Base-by-base conservation (phyloP, 2,797 vertebrate species). In the Micromesistius poutassou region DNA sequence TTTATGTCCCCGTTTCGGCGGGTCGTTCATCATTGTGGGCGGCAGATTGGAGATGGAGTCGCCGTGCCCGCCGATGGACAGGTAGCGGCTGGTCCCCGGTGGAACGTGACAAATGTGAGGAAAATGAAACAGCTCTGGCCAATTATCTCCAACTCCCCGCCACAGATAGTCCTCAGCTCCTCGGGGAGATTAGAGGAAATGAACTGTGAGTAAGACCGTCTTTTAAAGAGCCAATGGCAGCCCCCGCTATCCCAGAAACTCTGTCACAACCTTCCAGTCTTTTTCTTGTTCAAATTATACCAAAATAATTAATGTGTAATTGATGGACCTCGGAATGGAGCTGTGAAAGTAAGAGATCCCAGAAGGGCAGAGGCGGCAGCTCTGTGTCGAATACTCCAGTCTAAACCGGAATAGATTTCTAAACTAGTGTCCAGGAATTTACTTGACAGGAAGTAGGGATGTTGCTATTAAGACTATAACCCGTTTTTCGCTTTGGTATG, bases 111-210 rank as follows among this genome's bases (percentile, higher is more conserved):
- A 50, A 71, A 66, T 71, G 72, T 70, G 76, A 79, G 79, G 76
- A 74, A 87, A 87, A 87, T 83, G 14, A 87, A 88, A 78, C 28
- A 0, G 72, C 78, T 81, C 79, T 36, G 75, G 84, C 79, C 3
- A 71, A 2, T 75, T 46, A 25, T 5, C 82, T 77, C 55, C 30
- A 70, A 31, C 38, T 31, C 50, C 72, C 71, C 14, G 73, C 46
- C 36, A 50, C 7, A 19, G 35, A 77, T 72, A 74, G 40, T 35
- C 33, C 71, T 71, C 30, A 31, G 14, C 70, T 73, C 72, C 31
- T 19, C 2, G 35, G 72, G 22, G 74, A 38, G 73, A 25, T 31
- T 76, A 74, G 62, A 71, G 81, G 77, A 87, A 89, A 86, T 85
- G 7, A 76, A 38, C 31, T 73, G 72, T 73, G 30, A 38, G 35